Evolutionary conservation across 2,797 vertebrate genomes (phyloP), one percentile per base, ranked within the genome.

Genomic region (Tympanoctomys barrerae): DNA sequence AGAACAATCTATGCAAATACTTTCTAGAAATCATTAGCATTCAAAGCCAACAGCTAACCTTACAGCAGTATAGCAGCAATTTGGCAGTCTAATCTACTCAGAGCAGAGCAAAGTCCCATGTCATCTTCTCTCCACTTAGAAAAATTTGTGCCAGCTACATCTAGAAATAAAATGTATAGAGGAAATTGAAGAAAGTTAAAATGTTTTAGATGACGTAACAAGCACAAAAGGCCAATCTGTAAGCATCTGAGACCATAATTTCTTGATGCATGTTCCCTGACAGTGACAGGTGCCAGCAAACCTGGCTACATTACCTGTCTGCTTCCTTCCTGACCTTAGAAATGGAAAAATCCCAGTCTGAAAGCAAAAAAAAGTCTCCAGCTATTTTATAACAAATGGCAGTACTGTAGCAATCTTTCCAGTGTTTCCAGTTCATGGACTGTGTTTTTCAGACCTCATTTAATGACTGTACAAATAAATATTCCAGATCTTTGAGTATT

Each of bases 101-200:
- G 5, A 90, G 49, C 24, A 57, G 24, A 75, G 52, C 22, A 84
- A 89, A 16, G 2, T 2, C 59, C 61, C 6, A 78, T 4, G 73
- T 59, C 31, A 87, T 71, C 57, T 61, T 82, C 8, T 88, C 84
- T 42, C 39, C 28, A 83, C 16, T 89, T 66, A 31, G 36, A 87
- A 95, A 81, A 71, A 52, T 64, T 8, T 70, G 73, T 94, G 10
- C 83, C 33, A 88, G 26, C 52, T 96, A 12, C 31, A 81, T 75
- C 21, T 52, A 94, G 21, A 80, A 16, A 19, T 49, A 11, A 89
- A 89, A 95, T 64, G 7, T 42, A 84, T 81, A 24, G 9, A 95
- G 39, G 8, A 94, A 89, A 94, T 22, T 84, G 8, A 93, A 87
- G n/a, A 86, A 90, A 71, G 4, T 83, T 71, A 86, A 94, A 59